Percentiles rank a stretch among this genome's conserved stretches.
Conservation (phyloP, 2,113 vertebrate species). For the Symphodus melops region DNA sequence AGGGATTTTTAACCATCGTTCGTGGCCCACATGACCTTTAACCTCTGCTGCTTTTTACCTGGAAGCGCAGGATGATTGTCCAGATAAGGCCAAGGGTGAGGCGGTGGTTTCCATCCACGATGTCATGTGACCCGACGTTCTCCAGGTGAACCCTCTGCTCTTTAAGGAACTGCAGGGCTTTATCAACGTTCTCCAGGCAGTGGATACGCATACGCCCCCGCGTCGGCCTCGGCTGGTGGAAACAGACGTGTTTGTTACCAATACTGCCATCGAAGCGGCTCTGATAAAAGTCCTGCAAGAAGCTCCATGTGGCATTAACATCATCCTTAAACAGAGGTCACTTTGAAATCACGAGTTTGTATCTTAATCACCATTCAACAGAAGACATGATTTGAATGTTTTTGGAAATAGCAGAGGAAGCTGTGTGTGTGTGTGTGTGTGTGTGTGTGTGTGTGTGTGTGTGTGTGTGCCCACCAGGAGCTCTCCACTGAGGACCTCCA, state of each 20-base stretch:
- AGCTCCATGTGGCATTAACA: neutral
- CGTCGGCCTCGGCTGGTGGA: conserved; percentile 88
- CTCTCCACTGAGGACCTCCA: conserved; percentile 95
- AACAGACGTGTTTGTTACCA: neutral
- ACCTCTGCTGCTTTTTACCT: conserved; percentile 79
- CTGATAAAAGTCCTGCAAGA: no score
- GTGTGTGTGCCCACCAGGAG: conserved; percentile 85
- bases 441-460: neutral
- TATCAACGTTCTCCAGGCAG: conserved; percentile 96
- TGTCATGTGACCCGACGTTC: conserved; percentile 96
- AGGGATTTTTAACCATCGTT: neutral
- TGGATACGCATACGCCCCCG: conserved; percentile 97
- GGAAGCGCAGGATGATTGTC: conserved; percentile 97
- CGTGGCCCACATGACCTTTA: no score
- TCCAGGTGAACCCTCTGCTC: conserved; percentile 96
- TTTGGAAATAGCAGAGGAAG: no score
- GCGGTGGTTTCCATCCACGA: conserved; percentile 94
- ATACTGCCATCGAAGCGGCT: neutral
- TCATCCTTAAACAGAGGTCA: neutral
- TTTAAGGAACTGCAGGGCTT: conserved; percentile 96
- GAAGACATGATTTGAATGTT: neutral
- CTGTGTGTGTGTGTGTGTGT: neutral
- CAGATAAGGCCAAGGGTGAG: conserved; percentile 94
- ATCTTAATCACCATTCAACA: neutral
- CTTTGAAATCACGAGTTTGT: neutral